Evolutionary conservation across 2,797 vertebrate species (phyloP).

Genomic region (Danio kyathit): DNA sequence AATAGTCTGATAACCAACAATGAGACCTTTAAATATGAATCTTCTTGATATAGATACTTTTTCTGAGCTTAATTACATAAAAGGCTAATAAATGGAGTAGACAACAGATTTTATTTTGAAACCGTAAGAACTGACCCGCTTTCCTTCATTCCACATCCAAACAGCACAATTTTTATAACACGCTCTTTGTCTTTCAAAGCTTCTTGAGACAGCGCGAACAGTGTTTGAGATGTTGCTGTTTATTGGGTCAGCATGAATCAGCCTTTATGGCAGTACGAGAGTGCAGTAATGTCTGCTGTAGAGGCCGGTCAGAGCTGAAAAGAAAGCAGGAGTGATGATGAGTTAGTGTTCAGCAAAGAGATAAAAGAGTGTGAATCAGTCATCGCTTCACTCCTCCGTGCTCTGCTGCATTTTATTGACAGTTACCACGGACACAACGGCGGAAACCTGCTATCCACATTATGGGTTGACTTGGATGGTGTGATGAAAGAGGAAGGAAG

Average conservation of each 20-base stretch:
- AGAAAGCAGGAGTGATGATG: slow-evolving; percentile 22
- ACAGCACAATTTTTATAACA: too few species aligned
- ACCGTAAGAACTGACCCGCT: too few species aligned
- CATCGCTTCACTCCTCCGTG: slow-evolving; percentile 39
- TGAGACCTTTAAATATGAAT: too few species aligned
- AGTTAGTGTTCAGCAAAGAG: slow-evolving; percentile 14
- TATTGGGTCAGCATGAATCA: neutral
- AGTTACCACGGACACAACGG: slow-evolving; percentile 40
- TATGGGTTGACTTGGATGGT: slow-evolving; percentile 33
- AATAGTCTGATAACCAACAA: too few species aligned
- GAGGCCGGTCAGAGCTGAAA: slow-evolving; percentile 3
- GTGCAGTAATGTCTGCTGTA: neutral
- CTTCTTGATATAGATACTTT: too few species aligned
- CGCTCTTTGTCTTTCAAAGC: too few species aligned
- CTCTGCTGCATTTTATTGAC: slow-evolving; percentile 43
- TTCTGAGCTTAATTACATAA: too few species aligned
- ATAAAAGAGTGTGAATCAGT: slow-evolving; percentile 42
- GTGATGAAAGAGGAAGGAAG: slow-evolving; percentile 22
- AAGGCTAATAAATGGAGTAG: too few species aligned
- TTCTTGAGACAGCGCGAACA: neutral
- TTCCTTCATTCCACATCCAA: too few species aligned
- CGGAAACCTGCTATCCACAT: slow-evolving; percentile 30
- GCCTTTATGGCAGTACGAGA: neutral
- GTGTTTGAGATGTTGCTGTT: neutral
- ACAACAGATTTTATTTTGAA: too few species aligned